Base-by-base conservation (phyloP, 2,888 invertebrate species). In the Lepas anatifera region DNA sequence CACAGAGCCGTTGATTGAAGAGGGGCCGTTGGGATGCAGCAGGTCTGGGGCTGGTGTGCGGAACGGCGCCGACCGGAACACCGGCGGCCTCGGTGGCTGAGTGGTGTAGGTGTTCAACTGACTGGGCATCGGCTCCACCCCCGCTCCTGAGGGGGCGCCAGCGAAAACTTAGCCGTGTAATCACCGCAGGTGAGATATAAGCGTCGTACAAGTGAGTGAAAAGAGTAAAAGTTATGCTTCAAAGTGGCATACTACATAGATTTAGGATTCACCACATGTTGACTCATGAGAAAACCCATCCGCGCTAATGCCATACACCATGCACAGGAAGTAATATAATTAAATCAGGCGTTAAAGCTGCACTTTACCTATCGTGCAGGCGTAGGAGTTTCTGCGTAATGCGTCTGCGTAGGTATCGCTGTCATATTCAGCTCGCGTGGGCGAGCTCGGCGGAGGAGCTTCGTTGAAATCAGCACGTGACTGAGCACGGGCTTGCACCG, bases 81-180 rank as follows among this genome's bases (percentile, higher is more conserved):
- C 85, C 82, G 95, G 97, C 72, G 87, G 86, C 69, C 92, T 96
- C 1, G 90, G 87, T 80, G 97, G 96, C 69, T 86, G 84, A 64
- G 79, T 77, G n/a, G 77, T 78, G 1, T 91, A 87, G 73, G 89
- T 87, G 69, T 86, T 84, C 75, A 98, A 87, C 67, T 87, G 87
- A 37, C 96, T 84, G 18, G 1, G 3, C 27, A 29, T 29, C 16
- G 52, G 27, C 29, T 52, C 52, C 10, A 52, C 52, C 13, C 27
- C 39, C 86, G 86, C 72, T 94, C 80, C 0, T 97, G 97, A n/a
- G n/a, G n/a, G n/a, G n/a, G n/a, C n/a, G n/a, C n/a, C n/a, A n/a
- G 79, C 91, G 90, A 0, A 90, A 95, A 75, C 89, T 88, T 13
- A 90, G 91, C 27, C 87, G 87, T 77, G n/a, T 95, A 95, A 71